Evolutionary conservation across 2,113 vertebrate species (phyloP).

Genomic region (Proteles cristata): DNA sequence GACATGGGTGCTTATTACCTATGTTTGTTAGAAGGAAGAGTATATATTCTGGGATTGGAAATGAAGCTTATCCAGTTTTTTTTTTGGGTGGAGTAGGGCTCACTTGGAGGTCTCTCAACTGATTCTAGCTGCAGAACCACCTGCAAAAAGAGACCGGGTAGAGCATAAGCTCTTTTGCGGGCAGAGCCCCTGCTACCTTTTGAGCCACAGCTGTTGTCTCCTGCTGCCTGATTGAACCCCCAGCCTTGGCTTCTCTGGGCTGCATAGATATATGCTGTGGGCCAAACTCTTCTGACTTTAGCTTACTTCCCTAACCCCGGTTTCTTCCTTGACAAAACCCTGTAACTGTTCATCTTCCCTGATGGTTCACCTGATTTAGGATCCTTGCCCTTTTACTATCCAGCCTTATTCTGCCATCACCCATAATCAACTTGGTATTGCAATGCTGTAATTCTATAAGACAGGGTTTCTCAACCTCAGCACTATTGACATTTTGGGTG

Average conservation of each 20-base stretch:
- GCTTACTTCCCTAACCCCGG: neutral
- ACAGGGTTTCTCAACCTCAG: neutral
- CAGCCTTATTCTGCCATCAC: neutral
- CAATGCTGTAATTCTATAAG: neutral
- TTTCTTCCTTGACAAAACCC: neutral
- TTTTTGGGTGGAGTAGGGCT: neutral
- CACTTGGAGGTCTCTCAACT: neutral
- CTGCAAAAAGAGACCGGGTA: neutral
- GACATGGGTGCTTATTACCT: neutral
- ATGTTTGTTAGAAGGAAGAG: neutral
- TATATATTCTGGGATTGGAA: conserved; percentile 1
- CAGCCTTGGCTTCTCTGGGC: neutral
- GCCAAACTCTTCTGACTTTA: neutral
- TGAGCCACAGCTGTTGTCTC: neutral
- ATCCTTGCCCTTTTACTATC: neutral
- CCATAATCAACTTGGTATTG: neutral
- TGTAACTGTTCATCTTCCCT: neutral
- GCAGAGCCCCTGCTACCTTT: neutral
- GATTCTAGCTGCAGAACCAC: neutral
- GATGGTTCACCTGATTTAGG: neutral
- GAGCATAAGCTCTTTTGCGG: neutral
- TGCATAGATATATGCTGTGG: neutral
- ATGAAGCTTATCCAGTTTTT: neutral
- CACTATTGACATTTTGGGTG: neutral
- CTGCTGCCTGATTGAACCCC: neutral